These are phyloP conservation scores for Bellardia bayeri DNA, from an alignment of 2,888 invertebrate genomes.

Conservation along the genomic window DNA sequence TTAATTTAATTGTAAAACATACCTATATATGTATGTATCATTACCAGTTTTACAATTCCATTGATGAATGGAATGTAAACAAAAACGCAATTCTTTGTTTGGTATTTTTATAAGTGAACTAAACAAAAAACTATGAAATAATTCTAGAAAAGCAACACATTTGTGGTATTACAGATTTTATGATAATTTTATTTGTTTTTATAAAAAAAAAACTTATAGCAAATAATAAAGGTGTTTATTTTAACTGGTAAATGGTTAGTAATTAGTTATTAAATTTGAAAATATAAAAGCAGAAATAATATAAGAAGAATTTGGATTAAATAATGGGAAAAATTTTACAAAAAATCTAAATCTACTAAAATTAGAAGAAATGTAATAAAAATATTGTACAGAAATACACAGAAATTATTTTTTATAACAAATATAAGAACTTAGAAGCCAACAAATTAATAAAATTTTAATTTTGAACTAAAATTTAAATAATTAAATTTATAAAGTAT, in stretches of 20 bases:
- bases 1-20: not conserved
- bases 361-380: too few relatives aligned
- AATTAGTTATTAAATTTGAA: not conserved
- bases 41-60: constrained; percentile 13
- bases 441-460: too few relatives aligned
- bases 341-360: too few relatives aligned
- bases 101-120: constrained; percentile 27
- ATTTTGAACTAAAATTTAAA: too few relatives aligned
- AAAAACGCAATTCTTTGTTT: constrained; percentile 39
- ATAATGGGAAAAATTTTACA: too few relatives aligned
- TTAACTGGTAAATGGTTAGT: not conserved
- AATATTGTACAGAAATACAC: too few relatives aligned
- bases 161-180: constrained; percentile 14
- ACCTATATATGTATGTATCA: not conserved
- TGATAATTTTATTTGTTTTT: not conserved
- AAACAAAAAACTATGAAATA: constrained; percentile 3
- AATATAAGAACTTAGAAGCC: too few relatives aligned
- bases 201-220: not conserved
- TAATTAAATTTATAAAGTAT: too few relatives aligned
- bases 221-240: not conserved
- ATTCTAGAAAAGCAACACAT: not conserved
- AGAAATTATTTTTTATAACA: too few relatives aligned
- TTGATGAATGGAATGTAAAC: constrained; percentile 43
- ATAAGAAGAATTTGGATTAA: too few relatives aligned
- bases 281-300: not conserved